Base-by-base conservation (phyloP, 2,113 vertebrate species). In the Ophiodon elongatus region DNA sequence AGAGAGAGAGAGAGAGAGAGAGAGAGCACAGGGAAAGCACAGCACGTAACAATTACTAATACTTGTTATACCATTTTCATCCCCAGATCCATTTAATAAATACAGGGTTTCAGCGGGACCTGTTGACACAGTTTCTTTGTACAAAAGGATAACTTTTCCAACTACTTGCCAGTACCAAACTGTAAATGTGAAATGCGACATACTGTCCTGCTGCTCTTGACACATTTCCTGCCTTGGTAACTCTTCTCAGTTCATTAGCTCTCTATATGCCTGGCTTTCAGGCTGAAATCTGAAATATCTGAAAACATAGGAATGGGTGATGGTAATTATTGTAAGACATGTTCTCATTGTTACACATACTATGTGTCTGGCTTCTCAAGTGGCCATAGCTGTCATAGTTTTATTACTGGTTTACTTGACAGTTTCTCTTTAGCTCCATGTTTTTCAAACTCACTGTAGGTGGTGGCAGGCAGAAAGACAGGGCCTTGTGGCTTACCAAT, bases 401-500 rank as follows among this genome's bases (percentile, higher is more conserved):
- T 59, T 67, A 73, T 73, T 63, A 37, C 25, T 45, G 69, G 31
- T 78, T 72, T 64, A 67, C 27, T 41, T 74, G 79, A 75, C 71
- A 84, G 79, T 71, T 80, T 72, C 68, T 74, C n/a, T 47, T n/a
- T 62, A 45, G 29, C 66, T 65, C 27, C 11, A 1, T 83, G 79
- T 74, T 80, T 80, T 81, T 50, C 45, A 57, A 43, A 65, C 68
- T 33, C 64, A 39, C 50, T 39, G 60, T 66, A n/a, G 68, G 43
- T 77, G 52, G 35, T 80, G 56, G 69, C 43, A 62, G 1, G 8
- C 35, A 75, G 15, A 75, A n/a, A 8, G 47, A 80, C 57, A 57
- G n/a, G 41, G 56, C 35, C 67, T 69, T 62, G 75, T 62, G 75
- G 59, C 59, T 82, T 50, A 70, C 17, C 76, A 74, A 41, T 80